A percentile compares a stretch with the other conserved stretches of the same genome.
phyloP scores from a whole-genome alignment of 2,888 invertebrate species.

The Cosmorhoe ocellata region DNA sequence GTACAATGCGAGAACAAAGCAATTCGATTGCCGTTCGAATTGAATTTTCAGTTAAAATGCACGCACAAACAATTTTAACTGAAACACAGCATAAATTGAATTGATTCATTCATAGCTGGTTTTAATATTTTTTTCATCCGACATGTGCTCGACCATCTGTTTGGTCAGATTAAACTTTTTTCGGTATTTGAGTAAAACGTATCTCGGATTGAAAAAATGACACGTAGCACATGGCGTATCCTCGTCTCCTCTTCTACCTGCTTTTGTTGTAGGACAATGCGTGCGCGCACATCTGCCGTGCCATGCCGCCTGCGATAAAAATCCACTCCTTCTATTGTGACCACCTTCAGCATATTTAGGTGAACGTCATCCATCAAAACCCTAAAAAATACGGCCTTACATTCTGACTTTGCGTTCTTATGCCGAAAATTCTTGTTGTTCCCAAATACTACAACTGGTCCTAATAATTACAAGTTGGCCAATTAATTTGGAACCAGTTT shows the following conservation, averaged over 20 bases:
- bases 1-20: slow-evolving; percentile 62
- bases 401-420: slow-evolving; percentile 8
- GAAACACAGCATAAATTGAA: slow-evolving; percentile 35
- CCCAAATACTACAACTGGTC: slow-evolving; percentile 10
- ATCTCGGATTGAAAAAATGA: slow-evolving; percentile 70
- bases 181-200: slow-evolving; percentile 68
- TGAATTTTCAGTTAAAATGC: slow-evolving; percentile 45
- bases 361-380: slow-evolving; percentile 48
- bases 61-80: slow-evolving; percentile 40
- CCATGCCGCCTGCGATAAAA: slow-evolving; percentile 50
- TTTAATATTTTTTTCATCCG: slow-evolving; percentile 50
- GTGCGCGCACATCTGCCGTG: slow-evolving; percentile 72
- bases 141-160: slow-evolving; percentile 77
- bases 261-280: slow-evolving; percentile 76
- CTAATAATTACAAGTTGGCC: slow-evolving; percentile 32
- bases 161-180: slow-evolving; percentile 76
- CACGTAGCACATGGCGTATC: slow-evolving; percentile 76
- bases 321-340: slow-evolving; percentile 46
- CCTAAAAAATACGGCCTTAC: slow-evolving; percentile 4
- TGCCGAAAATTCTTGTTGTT: slow-evolving; percentile 6
- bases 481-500: slow-evolving; percentile 48
- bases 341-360: slow-evolving; percentile 41
- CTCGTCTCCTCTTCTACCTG: slow-evolving; percentile 69
- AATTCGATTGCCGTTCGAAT: slow-evolving; percentile 53
- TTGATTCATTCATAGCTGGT: slow-evolving; percentile 27